These are phyloP conservation scores for Donacobius atricapilla DNA, from an alignment of 2,113 vertebrate species.

Conservation along the genomic window DNA sequence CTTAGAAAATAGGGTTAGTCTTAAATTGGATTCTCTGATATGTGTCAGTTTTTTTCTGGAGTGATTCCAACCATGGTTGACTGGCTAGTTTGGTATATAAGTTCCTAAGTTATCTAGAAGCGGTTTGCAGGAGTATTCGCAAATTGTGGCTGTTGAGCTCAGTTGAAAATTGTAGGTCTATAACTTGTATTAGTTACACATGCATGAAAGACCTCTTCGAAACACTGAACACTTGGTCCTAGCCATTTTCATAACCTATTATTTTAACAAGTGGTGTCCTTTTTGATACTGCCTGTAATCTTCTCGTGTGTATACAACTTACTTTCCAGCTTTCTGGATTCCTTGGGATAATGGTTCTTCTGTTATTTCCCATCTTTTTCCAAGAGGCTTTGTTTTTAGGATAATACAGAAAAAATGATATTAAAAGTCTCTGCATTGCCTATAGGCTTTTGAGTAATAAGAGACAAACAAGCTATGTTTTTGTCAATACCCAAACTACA, in stretches of 20 bases:
- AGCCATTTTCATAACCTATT: background rate
- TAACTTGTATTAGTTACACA: background rate
- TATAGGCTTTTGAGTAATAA: background rate
- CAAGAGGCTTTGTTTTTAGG: background rate
- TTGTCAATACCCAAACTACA: background rate
- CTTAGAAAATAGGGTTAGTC: background rate
- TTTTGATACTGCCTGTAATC: background rate
- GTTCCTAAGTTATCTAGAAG: background rate
- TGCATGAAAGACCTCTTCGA: background rate
- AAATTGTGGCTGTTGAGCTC: background rate
- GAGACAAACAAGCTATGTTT: background rate
- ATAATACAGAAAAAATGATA: background rate
- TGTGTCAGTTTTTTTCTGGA: background rate
- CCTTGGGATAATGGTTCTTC: background rate
- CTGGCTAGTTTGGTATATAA: background rate
- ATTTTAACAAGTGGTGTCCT: background rate
- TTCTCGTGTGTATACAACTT: background rate
- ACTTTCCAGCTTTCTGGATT: background rate
- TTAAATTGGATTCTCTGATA: background rate
- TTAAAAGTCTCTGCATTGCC: background rate
- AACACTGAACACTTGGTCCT: background rate
- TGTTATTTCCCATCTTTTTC: background rate
- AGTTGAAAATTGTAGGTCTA: background rate
- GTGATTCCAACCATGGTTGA: accelerated
- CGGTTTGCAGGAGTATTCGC: background rate